Base-by-base conservation (phyloP, 2,888 invertebrate genomes). In the Drosophila borealis region DNA sequence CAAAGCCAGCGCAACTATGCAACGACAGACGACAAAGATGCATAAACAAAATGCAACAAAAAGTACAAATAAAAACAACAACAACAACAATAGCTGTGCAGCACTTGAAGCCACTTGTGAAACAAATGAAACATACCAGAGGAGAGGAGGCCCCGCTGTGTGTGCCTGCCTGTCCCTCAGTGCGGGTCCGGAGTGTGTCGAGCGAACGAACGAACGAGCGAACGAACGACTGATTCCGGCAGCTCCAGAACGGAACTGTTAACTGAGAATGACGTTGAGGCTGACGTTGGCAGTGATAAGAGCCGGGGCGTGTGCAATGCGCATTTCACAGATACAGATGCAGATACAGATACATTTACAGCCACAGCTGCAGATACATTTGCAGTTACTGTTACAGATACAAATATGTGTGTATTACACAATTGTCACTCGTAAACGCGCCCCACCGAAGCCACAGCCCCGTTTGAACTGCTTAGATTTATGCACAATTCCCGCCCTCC, bases 51-150 rank as follows among this genome's bases (percentile, higher is more conserved):
- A 62, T 70, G 71, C 66, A 80, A 60, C 82, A 79, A 79, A 84
- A 83, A 75, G 68, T 67, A 61, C 70, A 68, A 67, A 62, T 36
- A 68, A 62, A 51, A 63, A 44, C 25, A 59, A 29, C 59, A 55
- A 42, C 46, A 64, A 46, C 45, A 50, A 45, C 45, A 50, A 50
- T 46, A 39, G 21, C 57, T 51, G 6, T 25, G 25, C 25, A 25
- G 59, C 70, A 78, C 78, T 80, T 80, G 80, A 80, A 74, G 80
- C 70, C 85, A 85, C 82, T 82, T 84, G 84, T 78, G 72, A 56
- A 73, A 69, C 80, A 80, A 85, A 87, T 84, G 88, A 81, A 88
- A 83, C 87, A 86, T 83, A 70, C 75, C 88, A 88, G 65, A 68
- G 54, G 17, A 11, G n/a, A 3, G 25, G 29, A 29, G 8, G 29